Evolutionary conservation across 2,888 invertebrate species (phyloP), one percentile per base, ranked within the genome.

Genomic region (Mythimna pallens): DNA sequence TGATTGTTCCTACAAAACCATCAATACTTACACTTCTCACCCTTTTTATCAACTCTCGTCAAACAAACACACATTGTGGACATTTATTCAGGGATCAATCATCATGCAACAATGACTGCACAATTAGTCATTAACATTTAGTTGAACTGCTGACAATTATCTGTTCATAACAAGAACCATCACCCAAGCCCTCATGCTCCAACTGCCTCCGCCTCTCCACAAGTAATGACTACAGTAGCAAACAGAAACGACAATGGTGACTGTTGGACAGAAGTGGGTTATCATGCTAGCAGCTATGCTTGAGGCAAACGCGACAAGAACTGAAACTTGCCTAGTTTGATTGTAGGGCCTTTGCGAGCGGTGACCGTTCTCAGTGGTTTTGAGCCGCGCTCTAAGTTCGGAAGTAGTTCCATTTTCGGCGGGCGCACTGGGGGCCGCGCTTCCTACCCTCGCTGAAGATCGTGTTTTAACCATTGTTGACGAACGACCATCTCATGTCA

Each of bases 251-350:
- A 77, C 62, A 75, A 69, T 62, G 73, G 68, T 70, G 68, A 64
- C 73, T 68, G 70, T 73, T 76, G 65, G 71, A 73, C 76, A 74
- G 63, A 80, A 79, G 70, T 78, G 78, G 82, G 79, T 73, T 78
- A 83, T 85, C 91, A 92, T 91, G 91, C 91, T 90, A 86, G 86
- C 96, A 98, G 98, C 91, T 98, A 97, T 94, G 98, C 67, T 98
- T 92, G 98, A 98, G 87, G 98, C 98, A 89, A 98, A 91, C 91
- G 89, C 91, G 90, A 88, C 88, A 90, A 81, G 88, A 89, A 90
- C 88, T 88, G 89, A 92, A 91, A 96, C 96, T 96, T 96, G 96
- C 96, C 96, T 96, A 95, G 91, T 87, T 85, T 89, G 89, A 91
- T 87, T 89, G 91, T 87, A 89, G 88, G 89, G 89, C 90, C 93